Evolutionary conservation across 2,888 invertebrate genomes (phyloP), one percentile per base, ranked within the genome.

Genomic region (Macrostomum cliftonense): DNA sequence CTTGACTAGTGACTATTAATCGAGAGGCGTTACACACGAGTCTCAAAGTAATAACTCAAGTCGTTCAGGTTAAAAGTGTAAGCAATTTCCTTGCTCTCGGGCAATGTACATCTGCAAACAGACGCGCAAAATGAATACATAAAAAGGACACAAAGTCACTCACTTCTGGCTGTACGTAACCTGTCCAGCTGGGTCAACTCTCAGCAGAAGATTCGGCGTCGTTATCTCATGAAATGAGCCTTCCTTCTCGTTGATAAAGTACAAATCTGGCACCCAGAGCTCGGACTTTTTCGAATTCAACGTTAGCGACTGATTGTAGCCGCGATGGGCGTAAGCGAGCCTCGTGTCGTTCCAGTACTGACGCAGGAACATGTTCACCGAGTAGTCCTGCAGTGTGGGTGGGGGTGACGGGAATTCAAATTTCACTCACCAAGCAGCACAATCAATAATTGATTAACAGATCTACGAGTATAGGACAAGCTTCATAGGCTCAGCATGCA

Each of bases 231-330:
- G 50, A 39, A 50, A 50, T 20, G 17, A 39, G 14, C 50, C 50
- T 13, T 28, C 49, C 40, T 50, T 50, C 19, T 50, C 50, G 37
- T 50, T 50, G 19, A 50, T 46, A 37, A 50, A 50, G 40, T 50
- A 50, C 2, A 50, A 36, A 50, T 50, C 50, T n/a, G 50, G 50
- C 11, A 46, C 46, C 50, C 50, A 50, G 4, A 50, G 36, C 50
- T 39, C 13, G 16, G 37, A 17, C 19, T 40, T 50, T 48, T 49
- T 50, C 9, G 48, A 50, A 16, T 50, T 50, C 20, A 50, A 37
- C 2, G 19, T 48, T 5, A 50, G n/a, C 9, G 50, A 49, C 40
- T 50, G 17, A 14, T 50, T 50, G 39, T 50, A 50, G 28, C 28
- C 28, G 9, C 20, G n/a, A 17, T 49, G 17, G 12, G 28, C 37